Percentiles rank a stretch among this genome's conserved stretches.
Evolutionary conservation across 2,888 invertebrate genomes (phyloP).

Genomic region (Ophion costatus): DNA sequence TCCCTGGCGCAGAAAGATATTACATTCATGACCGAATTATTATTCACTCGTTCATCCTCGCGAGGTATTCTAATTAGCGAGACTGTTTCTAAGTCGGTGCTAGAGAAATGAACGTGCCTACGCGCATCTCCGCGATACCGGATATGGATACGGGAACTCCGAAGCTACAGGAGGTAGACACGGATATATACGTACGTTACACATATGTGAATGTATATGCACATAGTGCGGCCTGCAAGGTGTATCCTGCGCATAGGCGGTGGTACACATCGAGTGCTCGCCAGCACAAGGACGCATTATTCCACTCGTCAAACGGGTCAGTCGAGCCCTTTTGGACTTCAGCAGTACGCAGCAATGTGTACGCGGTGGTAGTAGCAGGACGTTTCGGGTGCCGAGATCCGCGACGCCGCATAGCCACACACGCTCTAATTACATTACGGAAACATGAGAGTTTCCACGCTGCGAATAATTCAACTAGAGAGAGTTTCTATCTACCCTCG

Average conservation of each 20-base stretch:
- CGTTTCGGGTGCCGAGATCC: slow-evolving; percentile 54
- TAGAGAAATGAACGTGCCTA: slow-evolving; percentile 16
- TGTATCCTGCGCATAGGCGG: background rate
- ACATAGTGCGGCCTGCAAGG: background rate
- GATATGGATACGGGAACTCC: slow-evolving; percentile 23
- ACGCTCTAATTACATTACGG: slow-evolving; percentile 81
- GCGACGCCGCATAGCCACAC: slow-evolving; percentile 72
- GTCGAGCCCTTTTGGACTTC: slow-evolving; percentile 14
- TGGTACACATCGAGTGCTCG: background rate
- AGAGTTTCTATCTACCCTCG: slow-evolving; percentile 58
- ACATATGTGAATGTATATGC: background rate
- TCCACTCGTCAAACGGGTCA: background rate
- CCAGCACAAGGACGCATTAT: slow-evolving; percentile 16
- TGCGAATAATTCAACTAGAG: slow-evolving; percentile 68
- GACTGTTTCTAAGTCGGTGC: slow-evolving; percentile 76
- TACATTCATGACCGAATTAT: slow-evolving; percentile 75
- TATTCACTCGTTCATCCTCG: slow-evolving; percentile 70
- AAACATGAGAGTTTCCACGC: slow-evolving; percentile 80
- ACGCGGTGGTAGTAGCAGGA: slow-evolving; percentile 35
- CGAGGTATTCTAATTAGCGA: slow-evolving; percentile 78
- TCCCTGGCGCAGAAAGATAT: slow-evolving; percentile 48
- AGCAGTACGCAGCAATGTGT: slow-evolving; percentile 42
- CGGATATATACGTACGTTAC: too few relatives aligned
- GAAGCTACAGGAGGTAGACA: slow-evolving; percentile 46
- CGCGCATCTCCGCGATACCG: slow-evolving; percentile 39